Percentiles rank a stretch among this genome's conserved stretches.
These are phyloP conservation scores for Deroplatys truncata DNA, from an alignment of 2,888 invertebrate species.

Conservation along the genomic window DNA sequence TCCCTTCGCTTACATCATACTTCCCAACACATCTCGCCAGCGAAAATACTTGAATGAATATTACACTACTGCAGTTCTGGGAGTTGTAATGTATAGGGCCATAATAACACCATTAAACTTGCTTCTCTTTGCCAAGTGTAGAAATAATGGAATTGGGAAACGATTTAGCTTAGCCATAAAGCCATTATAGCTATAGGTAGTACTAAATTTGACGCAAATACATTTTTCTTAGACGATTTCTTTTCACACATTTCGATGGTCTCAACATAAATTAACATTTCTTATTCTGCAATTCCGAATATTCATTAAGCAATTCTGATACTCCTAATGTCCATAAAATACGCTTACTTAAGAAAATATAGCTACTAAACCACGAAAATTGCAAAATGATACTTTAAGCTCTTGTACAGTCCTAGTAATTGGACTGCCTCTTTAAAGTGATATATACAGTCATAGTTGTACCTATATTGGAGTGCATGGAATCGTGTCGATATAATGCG, in stretches of 20 bases:
- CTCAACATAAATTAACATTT: too few relatives aligned
- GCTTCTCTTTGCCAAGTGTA: not conserved
- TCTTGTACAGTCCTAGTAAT: too few relatives aligned
- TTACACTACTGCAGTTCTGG: not conserved
- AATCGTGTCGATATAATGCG: too few relatives aligned
- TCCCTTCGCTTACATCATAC: not conserved
- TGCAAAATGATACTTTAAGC: too few relatives aligned
- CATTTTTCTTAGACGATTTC: not conserved
- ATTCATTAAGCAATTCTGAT: too few relatives aligned
- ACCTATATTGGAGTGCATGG: too few relatives aligned
- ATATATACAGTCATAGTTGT: too few relatives aligned
- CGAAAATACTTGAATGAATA: not conserved
- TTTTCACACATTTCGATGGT: not conserved
- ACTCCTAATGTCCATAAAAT: too few relatives aligned
- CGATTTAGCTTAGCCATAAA: not conserved
- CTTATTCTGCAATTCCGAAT: too few relatives aligned
- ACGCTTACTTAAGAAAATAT: too few relatives aligned
- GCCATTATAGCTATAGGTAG: not conserved
- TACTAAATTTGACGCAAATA: not conserved
- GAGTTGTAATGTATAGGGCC: not conserved
- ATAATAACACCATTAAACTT: not conserved
- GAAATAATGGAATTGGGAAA: not conserved
- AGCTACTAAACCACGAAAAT: too few relatives aligned
- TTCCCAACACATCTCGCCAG: not conserved
- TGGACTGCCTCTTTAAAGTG: too few relatives aligned